Percentiles rank a stretch among this genome's conserved stretches.
Evolutionary conservation across 2,888 invertebrate genomes (phyloP).

Genomic region (Teinopalpus imperialis): DNA sequence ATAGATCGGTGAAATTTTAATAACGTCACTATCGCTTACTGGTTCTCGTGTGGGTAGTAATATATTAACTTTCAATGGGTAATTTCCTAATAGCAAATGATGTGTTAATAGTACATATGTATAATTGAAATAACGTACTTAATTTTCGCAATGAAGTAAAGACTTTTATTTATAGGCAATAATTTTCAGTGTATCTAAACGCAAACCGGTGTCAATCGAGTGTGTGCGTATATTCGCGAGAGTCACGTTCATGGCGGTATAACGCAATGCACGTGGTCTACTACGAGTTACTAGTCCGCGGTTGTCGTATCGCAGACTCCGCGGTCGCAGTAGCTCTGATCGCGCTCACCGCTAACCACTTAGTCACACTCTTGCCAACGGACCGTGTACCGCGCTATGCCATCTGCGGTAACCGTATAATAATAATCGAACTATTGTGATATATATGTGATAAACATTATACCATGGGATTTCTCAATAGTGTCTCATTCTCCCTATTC

Average conservation of each 20-base stretch:
- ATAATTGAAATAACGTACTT: too few species aligned
- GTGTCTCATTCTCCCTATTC: constrained; percentile 65
- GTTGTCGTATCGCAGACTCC: constrained; percentile 29
- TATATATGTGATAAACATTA: constrained; percentile 31
- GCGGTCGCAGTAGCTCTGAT: constrained; percentile 28
- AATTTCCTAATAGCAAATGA: too few species aligned
- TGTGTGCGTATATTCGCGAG: constrained; percentile 7
- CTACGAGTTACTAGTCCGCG: constrained; percentile 22
- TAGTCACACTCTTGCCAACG: constrained; percentile 35
- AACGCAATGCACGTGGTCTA: constrained; percentile 25
- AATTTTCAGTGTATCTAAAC: too few species aligned
- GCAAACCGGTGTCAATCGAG: background rate
- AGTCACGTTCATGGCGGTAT: constrained; percentile 22
- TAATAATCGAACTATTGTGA: constrained; percentile 32
- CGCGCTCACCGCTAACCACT: constrained; percentile 33
- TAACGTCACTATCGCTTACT: too few species aligned
- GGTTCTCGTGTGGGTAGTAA: too few species aligned
- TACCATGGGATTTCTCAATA: constrained; percentile 61
- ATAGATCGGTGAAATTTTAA: too few species aligned
- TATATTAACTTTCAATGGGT: too few species aligned
- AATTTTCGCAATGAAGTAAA: too few species aligned
- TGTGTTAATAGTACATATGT: too few species aligned
- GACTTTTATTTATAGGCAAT: too few species aligned
- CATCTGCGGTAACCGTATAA: constrained; percentile 32
- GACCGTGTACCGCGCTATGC: constrained; percentile 30